phyloP scores from a whole-genome alignment of 1,140 invertebrate species.

The Penaeus indicus region DNA sequence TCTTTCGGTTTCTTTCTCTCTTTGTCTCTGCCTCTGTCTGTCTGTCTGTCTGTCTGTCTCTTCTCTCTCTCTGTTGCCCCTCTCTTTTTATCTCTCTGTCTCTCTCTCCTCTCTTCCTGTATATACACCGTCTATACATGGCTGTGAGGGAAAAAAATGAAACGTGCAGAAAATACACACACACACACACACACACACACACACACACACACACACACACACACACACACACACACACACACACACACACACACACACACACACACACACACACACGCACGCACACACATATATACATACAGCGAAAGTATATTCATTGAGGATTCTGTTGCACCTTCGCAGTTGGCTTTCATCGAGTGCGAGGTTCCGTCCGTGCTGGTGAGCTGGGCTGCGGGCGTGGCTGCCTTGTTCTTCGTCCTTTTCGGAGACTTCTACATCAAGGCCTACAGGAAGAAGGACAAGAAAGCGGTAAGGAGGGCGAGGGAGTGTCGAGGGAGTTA shows the following conservation, averaged over 20 bases:
- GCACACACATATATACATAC: not conserved
- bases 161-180: too few species aligned
- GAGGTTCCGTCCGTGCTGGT: slow-evolving; percentile 57
- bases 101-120: too few species aligned
- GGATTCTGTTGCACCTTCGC: not conserved
- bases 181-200: not conserved
- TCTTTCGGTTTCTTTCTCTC: not conserved
- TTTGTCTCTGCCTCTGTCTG: not conserved
- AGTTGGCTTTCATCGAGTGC: slow-evolving; percentile 51
- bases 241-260: not conserved
- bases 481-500: slow-evolving; percentile 75
- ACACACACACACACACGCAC: not conserved
- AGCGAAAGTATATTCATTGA: not conserved
- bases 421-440: slow-evolving; percentile 92
- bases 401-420: slow-evolving; percentile 90
- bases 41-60: not conserved
- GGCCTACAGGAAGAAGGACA: slow-evolving; percentile 87
- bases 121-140: too few species aligned
- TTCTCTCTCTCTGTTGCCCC: not conserved
- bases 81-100: not conserved
- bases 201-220: not conserved
- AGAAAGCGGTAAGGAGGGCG: slow-evolving; percentile 98
- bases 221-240: not conserved
- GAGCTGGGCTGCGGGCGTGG: slow-evolving; percentile 75
- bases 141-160: too few species aligned